Percentiles rank a stretch among this genome's conserved stretches.
Conservation (phyloP, 2,113 vertebrate species). For the Erythrocercus mccallii region DNA sequence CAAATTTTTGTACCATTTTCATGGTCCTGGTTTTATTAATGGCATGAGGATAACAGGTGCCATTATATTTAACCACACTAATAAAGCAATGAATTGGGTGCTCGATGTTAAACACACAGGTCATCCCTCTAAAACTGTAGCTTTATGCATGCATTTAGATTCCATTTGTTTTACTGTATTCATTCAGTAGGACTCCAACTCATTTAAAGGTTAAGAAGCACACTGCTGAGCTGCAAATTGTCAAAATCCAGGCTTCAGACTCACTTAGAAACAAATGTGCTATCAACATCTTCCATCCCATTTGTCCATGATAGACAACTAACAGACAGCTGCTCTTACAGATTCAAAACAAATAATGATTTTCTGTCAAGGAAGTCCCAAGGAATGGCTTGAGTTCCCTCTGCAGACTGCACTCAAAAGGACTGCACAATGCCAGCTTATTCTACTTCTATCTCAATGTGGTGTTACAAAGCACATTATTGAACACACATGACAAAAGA, state of each 20-base stretch:
- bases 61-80: not conserved
- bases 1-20: not conserved
- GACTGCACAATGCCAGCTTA: not conserved
- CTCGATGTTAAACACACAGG: not conserved
- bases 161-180: not conserved
- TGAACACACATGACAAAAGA: not conserved
- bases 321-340: not conserved
- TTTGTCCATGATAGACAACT: not conserved
- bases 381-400: not conserved
- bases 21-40: not conserved
- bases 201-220: not conserved
- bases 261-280: not conserved
- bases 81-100: not conserved
- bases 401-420: not conserved
- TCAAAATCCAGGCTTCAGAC: not conserved
- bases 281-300: not conserved
- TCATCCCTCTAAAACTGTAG: not conserved
- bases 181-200: not conserved
- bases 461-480: not conserved
- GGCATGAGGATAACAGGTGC: not conserved
- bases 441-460: not conserved
- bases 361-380: not conserved
- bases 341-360: not conserved
- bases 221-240: not conserved
- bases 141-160: not conserved